Base-by-base conservation (phyloP, 2,888 invertebrate species). In the Emmelina monodactyla region DNA sequence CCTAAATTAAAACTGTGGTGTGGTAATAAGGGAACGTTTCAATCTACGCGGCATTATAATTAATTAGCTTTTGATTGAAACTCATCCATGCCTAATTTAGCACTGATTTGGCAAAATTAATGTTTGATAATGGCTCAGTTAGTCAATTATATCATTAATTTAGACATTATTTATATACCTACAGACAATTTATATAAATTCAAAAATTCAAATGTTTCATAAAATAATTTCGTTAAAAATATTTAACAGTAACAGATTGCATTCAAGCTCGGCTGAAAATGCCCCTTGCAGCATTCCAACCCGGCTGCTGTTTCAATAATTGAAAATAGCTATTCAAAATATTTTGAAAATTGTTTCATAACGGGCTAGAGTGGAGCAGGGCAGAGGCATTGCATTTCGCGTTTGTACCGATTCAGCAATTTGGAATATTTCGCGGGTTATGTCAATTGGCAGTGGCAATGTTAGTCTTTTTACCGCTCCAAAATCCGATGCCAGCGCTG, bases 291-390 rank as follows among this genome's bases (percentile, higher is more conserved):
- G 62, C 68, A 78, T 78, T 73, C 76, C 76, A 36, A 45, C 37
- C 50, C 49, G 52, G 45, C 63, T 66, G 72, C 75, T 73, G 75
- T 75, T 73, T 68, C 76, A 76, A 76, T 72, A 54, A 75, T 73
- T 76, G 73, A 75, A 76, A 78, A 78, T 72, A 72, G 75, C 72
- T 69, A 79, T 78, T 75, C 78, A 78, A 79, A 79, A 76, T 70
- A 76, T 75, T 79, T 79, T 79, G 73, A 79, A 79, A 79, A 75
- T 79, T 72, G 71, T 75, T 79, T 73, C 69, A 71, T 73, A 75
- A 68, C 73, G 65, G 62, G 50, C 53, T 55, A 55, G 59, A 56
- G 53, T 53, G 58, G 44, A 49, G 48, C 50, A 49, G 50, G 42
- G 53, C 55, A 53, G 52, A 58, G 52, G 57, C 62, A 67, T 61